These are phyloP conservation scores for Lycaon pictus DNA, from an alignment of 2,113 vertebrate species.

Conservation along the genomic window DNA sequence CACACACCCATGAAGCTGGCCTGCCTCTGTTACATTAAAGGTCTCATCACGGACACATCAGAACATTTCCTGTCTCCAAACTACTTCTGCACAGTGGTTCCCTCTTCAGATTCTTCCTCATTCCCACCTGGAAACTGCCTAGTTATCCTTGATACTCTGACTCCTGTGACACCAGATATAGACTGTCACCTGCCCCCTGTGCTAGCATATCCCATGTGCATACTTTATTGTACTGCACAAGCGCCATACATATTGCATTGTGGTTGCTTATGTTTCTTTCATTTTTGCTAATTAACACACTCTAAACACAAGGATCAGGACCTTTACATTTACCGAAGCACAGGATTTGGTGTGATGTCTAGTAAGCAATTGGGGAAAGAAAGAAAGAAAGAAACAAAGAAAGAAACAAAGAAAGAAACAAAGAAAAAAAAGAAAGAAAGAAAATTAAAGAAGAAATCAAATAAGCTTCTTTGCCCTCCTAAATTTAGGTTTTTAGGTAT, in stretches of 20 bases:
- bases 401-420: not conserved
- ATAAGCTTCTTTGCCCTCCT: not conserved
- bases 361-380: not conserved
- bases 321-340: not conserved
- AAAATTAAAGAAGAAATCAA: not conserved
- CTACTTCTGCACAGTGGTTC: not conserved
- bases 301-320: not conserved
- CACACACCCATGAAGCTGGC: not conserved
- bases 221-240: not conserved
- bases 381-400: too few species aligned
- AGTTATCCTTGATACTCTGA: not conserved
- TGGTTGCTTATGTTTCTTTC: not conserved
- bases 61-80: not conserved
- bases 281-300: not conserved
- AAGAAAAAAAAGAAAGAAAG: not conserved
- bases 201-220: not conserved
- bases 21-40: not conserved
- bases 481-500: not conserved
- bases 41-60: accelerated
- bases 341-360: not conserved
- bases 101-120: not conserved
- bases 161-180: not conserved
- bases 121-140: not conserved
- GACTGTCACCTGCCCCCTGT: not conserved
- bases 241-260: not conserved